These are phyloP conservation scores for Arrhopalites spinosus DNA, from an alignment of 2,888 invertebrate genomes.

Conservation along the genomic window DNA sequence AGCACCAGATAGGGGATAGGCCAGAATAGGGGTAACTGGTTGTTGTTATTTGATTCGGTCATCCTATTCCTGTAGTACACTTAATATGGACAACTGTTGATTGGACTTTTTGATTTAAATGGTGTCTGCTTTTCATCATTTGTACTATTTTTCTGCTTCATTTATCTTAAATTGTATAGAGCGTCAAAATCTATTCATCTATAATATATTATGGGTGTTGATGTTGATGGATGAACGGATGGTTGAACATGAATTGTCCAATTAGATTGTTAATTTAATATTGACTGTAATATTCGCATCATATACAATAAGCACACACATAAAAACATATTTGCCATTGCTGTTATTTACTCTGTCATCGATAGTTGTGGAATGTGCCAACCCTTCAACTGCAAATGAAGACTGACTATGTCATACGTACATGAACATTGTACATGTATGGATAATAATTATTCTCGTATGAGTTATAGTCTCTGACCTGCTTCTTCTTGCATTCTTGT, in stretches of 20 bases:
- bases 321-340: neutral
- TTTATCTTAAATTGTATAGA: constrained; percentile 11
- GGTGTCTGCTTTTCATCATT: neutral
- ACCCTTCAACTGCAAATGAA: no score
- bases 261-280: constrained; percentile 29
- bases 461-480: no score
- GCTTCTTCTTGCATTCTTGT: no score
- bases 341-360: neutral
- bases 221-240: constrained; percentile 6
- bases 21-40: no score
- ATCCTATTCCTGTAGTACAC: no score
- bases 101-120: neutral
- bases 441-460: no score
- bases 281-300: constrained; percentile 1
- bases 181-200: neutral
- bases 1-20: no score
- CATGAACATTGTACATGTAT: no score
- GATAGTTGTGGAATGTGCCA: neutral
- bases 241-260: constrained; percentile 8
- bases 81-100: neutral
- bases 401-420: no score
- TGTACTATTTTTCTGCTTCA: constrained; percentile 13
- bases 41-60: no score
- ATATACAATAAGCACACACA: neutral
- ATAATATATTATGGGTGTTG: neutral